Evolutionary conservation across 2,888 invertebrate species (phyloP).

Genomic region (Gortyna flavago): DNA sequence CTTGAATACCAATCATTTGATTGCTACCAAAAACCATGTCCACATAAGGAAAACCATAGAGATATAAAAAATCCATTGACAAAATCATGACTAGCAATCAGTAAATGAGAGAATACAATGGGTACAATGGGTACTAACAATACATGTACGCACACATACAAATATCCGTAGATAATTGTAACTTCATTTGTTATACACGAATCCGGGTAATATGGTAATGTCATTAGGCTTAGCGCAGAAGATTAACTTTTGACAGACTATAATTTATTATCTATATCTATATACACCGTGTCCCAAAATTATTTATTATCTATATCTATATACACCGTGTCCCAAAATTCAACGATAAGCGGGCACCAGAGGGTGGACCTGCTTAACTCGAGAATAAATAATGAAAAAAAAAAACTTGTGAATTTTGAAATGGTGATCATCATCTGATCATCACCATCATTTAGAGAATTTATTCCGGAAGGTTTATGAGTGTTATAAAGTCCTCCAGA

Average conservation of each 20-base stretch:
- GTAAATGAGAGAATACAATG: constrained; percentile 53
- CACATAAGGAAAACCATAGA: constrained; percentile 51
- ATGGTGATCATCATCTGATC: too few relatives aligned
- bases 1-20: constrained; percentile 35
- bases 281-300: too few relatives aligned
- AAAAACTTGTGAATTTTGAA: too few relatives aligned
- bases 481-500: background rate
- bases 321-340: too few relatives aligned
- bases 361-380: too few relatives aligned
- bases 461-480: background rate
- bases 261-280: background rate
- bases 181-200: constrained; percentile 28
- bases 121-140: constrained; percentile 30
- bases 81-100: constrained; percentile 50
- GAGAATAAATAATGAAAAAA: too few relatives aligned
- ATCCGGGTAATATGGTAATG: constrained; percentile 13
- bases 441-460: background rate
- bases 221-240: background rate
- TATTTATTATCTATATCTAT: background rate
- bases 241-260: background rate
- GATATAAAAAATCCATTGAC: constrained; percentile 42
- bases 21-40: constrained; percentile 28
- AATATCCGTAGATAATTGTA: constrained; percentile 36
- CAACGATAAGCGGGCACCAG: too few relatives aligned
- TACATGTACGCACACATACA: constrained; percentile 30